phyloP scores from a whole-genome alignment of 2,888 invertebrate genomes.

The Agrypnus murinus region DNA sequence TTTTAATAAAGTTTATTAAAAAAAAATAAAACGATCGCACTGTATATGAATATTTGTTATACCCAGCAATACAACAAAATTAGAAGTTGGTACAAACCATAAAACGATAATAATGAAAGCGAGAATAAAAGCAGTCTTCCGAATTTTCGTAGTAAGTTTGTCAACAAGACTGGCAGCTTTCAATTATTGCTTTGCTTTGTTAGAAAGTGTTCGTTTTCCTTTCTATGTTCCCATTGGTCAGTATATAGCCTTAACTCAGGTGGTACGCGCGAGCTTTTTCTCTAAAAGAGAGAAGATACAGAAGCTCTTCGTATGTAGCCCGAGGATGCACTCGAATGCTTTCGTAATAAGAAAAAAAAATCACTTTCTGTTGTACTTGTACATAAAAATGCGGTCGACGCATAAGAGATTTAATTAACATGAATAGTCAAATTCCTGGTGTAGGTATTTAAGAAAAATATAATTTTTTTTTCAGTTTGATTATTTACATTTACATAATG shows the following conservation, averaged over 20 bases:
- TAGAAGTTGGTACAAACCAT: slow-evolving; percentile 38
- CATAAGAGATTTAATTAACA: neutral
- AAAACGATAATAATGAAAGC: slow-evolving; percentile 42
- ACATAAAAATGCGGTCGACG: slow-evolving; percentile 22
- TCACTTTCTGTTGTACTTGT: slow-evolving; percentile 35
- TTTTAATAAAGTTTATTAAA: too few relatives aligned
- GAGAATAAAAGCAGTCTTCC: slow-evolving; percentile 37
- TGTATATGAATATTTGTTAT: too few relatives aligned
- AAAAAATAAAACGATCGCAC: too few relatives aligned
- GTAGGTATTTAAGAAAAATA: too few relatives aligned
- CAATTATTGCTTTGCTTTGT: slow-evolving; percentile 50
- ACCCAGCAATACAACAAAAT: too few relatives aligned
- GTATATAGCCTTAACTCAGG: slow-evolving; percentile 35
- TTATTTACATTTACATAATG: too few relatives aligned
- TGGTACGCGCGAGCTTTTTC: slow-evolving; percentile 37
- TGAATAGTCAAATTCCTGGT: too few relatives aligned
- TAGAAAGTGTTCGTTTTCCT: slow-evolving; percentile 53
- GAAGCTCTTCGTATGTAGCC: slow-evolving; percentile 7
- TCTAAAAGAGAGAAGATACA: slow-evolving; percentile 10
- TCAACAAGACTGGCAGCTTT: slow-evolving; percentile 51
- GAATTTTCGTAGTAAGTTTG: slow-evolving; percentile 45
- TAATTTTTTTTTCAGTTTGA: too few relatives aligned
- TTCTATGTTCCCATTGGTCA: slow-evolving; percentile 51
- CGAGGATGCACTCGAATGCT: slow-evolving; percentile 26
- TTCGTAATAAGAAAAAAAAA: slow-evolving; percentile 32